Evolutionary conservation across 1,140 invertebrate genomes (phyloP).

Genomic region (Zaprionus kolodkinae): DNA sequence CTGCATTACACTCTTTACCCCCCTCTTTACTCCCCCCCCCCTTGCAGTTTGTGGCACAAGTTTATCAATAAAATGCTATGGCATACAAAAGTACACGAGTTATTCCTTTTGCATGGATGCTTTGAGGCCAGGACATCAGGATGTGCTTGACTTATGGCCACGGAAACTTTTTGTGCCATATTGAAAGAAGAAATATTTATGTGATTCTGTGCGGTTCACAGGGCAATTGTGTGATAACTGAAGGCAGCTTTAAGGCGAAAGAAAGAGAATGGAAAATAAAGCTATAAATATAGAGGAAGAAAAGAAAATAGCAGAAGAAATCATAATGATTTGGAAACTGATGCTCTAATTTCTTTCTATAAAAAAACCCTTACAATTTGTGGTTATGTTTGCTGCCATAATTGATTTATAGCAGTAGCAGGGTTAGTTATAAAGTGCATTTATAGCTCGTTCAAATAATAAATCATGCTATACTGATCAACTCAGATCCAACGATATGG

Average conservation of each 20-base stretch:
- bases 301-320: too few relatives aligned
- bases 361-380: neutral
- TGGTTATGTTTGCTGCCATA: neutral
- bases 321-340: too few relatives aligned
- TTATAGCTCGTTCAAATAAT: constrained; percentile 33
- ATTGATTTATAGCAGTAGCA: neutral
- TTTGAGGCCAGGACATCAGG: constrained; percentile 58
- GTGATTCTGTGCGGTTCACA: constrained; percentile 39
- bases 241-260: constrained; percentile 36
- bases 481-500: constrained; percentile 37
- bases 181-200: constrained; percentile 56
- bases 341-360: neutral
- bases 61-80: constrained; percentile 81
- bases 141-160: constrained; percentile 65
- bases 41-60: constrained; percentile 47
- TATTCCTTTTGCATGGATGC: constrained; percentile 73
- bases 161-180: constrained; percentile 55
- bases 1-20: too few relatives aligned
- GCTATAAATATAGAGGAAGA: neutral
- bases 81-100: constrained; percentile 72
- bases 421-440: neutral
- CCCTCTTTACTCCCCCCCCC: neutral
- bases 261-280: constrained; percentile 8
- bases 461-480: constrained; percentile 48
- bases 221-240: constrained; percentile 24